Evolutionary conservation across 2,888 invertebrate genomes (phyloP).

Genomic region (Heteromurus nitidus): DNA sequence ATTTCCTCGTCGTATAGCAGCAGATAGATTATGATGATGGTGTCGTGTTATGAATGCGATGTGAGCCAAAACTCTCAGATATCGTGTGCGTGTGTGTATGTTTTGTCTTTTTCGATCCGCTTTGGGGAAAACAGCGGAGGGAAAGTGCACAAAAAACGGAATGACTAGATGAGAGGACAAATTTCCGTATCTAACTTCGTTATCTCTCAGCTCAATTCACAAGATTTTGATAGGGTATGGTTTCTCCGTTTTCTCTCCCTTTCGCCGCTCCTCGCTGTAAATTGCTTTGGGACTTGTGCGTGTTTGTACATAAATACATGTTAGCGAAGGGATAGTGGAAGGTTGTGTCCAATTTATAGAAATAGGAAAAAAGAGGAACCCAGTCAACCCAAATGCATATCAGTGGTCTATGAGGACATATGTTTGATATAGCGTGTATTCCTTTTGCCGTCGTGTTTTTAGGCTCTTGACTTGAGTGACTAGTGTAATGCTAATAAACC

Average conservation of each 20-base stretch:
- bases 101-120: conserved; percentile 1
- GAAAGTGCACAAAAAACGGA: conserved; percentile 11
- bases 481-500: conserved; percentile 25
- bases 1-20: neutral
- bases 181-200: conserved; percentile 54
- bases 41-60: conserved; percentile 7
- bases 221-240: conserved; percentile 39
- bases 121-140: conserved; percentile 15
- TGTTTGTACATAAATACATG: conserved; percentile 25
- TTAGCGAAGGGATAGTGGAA: too few relatives aligned
- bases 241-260: conserved; percentile 39
- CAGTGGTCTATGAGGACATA: too few relatives aligned
- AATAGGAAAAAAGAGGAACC: too few relatives aligned
- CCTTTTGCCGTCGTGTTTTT: too few relatives aligned
- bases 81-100: neutral
- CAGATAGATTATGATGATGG: conserved; percentile 35
- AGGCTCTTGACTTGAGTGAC: too few relatives aligned
- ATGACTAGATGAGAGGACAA: conserved; percentile 33
- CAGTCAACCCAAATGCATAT: too few relatives aligned
- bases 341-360: too few relatives aligned
- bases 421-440: too few relatives aligned
- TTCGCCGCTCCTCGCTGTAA: conserved; percentile 39
- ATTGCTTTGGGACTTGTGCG: conserved; percentile 53
- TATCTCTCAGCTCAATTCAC: conserved; percentile 54
- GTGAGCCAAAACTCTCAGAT: conserved; percentile 3